Evolutionary conservation across 2,797 vertebrate genomes (phyloP).

Genomic region (Parotocinclus haroldoi): DNA sequence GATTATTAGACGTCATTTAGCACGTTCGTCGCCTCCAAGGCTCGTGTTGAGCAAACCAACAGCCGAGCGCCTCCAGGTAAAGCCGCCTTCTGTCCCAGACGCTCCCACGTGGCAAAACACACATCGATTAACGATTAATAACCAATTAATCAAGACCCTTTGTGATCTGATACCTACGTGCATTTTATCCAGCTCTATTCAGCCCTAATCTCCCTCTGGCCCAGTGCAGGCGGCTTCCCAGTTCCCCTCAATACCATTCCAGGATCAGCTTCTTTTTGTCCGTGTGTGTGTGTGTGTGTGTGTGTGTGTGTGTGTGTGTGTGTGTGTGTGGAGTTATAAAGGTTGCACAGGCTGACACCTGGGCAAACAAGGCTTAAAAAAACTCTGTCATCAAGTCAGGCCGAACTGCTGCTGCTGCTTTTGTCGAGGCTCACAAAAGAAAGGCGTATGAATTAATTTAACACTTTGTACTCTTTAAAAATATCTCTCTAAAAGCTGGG

Average conservation of each 20-base stretch:
- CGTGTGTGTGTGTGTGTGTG: slow-evolving; percentile 3
- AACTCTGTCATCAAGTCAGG: slow-evolving; percentile 71
- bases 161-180: slow-evolving; percentile 30
- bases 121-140: too few relatives aligned
- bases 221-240: slow-evolving; percentile 27
- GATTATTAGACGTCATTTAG: slow-evolving; percentile 11
- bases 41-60: too few relatives aligned
- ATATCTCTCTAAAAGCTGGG: slow-evolving; percentile 27
- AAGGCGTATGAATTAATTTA: slow-evolving; percentile 79
- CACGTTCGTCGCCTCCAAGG: too few relatives aligned
- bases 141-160: slow-evolving; percentile 52
- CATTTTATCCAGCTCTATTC: slow-evolving; percentile 45
- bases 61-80: too few relatives aligned
- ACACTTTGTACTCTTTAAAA: slow-evolving; percentile 73
- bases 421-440: slow-evolving; percentile 75
- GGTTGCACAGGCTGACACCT: slow-evolving; percentile 75
- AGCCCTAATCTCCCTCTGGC: slow-evolving; percentile 53
- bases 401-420: slow-evolving; percentile 75
- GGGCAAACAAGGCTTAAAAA: slow-evolving; percentile 79
- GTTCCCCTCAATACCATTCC: slow-evolving; percentile 24
- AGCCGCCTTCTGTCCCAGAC: too few relatives aligned
- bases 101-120: background rate
- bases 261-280: slow-evolving; percentile 23
- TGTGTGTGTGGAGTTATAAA: slow-evolving; percentile 32
- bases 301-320: slow-evolving; percentile 6